Percentiles rank a stretch among this genome's conserved stretches.
Evolutionary conservation across 2,888 invertebrate genomes (phyloP).

Genomic region (Pyrrhosoma nymphula): DNA sequence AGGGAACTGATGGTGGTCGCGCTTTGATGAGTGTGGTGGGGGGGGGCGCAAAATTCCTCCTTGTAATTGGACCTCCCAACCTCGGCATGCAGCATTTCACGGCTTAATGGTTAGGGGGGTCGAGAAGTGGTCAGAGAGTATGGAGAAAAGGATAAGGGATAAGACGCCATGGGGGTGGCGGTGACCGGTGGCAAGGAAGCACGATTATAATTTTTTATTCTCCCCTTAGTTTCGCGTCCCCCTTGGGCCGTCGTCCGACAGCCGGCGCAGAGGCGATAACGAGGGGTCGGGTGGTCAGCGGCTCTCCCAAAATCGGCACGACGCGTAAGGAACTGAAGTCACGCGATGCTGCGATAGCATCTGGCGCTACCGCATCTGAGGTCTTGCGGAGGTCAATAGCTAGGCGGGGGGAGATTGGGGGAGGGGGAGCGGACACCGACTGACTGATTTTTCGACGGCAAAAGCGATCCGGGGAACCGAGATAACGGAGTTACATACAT

Average conservation of each 20-base stretch:
- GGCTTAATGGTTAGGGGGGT: not conserved
- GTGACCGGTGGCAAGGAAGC: not conserved
- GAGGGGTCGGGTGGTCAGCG: not conserved
- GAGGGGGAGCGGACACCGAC: not conserved
- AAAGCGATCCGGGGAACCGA: not conserved
- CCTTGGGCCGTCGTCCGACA: not conserved
- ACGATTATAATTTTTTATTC: not conserved
- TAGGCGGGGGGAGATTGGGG: not conserved
- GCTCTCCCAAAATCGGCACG: not conserved
- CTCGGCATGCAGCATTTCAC: not conserved
- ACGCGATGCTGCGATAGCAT: not conserved
- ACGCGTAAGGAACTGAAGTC: constrained; percentile 5
- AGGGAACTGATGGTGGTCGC: not conserved
- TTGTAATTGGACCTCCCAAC: not conserved
- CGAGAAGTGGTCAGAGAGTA: not conserved
- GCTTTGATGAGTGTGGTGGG: not conserved
- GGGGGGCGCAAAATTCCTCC: not conserved
- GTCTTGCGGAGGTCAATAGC: not conserved
- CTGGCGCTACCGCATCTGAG: not conserved
- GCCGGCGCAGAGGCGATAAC: constrained; percentile 4
- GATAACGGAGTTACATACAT: not conserved
- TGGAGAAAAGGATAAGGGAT: not conserved
- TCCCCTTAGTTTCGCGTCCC: not conserved
- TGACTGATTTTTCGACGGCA: constrained; percentile 4
- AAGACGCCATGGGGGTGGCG: not conserved